These are phyloP conservation scores for Acropora tenuis DNA, from an alignment of 64 coral and sea anemone genomes.

Conservation along the genomic window DNA sequence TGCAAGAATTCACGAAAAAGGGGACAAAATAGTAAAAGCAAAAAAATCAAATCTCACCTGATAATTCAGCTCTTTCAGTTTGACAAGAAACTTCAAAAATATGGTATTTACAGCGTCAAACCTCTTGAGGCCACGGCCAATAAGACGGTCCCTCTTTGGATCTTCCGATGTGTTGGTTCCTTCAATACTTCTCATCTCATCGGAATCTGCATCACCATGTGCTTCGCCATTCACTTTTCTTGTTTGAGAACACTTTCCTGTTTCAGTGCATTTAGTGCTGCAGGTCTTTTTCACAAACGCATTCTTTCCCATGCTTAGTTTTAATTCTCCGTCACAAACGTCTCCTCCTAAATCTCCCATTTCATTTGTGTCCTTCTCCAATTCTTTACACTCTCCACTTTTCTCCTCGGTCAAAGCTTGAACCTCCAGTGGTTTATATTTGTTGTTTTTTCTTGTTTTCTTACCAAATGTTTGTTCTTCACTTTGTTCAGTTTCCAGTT, in stretches of 20 bases:
- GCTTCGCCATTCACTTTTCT: neutral
- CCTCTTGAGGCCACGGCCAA: conserved; percentile 22
- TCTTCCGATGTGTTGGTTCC: neutral
- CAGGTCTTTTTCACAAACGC: neutral
- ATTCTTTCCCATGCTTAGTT: neutral
- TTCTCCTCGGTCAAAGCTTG: neutral
- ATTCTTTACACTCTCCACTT: neutral
- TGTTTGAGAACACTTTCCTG: neutral
- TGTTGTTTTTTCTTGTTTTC: neutral
- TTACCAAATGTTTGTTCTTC: neutral
- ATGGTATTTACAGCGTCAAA: conserved; percentile 38
- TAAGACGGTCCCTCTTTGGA: neutral
- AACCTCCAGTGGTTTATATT: neutral
- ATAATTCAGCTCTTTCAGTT: conserved; percentile 79
- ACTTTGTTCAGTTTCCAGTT: neutral
- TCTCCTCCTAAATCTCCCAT: neutral
- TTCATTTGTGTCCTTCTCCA: neutral
- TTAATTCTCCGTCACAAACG: neutral
- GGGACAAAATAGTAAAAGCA: neutral
- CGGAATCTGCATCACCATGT: neutral
- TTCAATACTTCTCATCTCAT: neutral
- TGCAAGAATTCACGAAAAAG: too few relatives aligned
- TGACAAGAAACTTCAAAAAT: conserved; percentile 56
- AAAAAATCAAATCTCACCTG: conserved; percentile 32
- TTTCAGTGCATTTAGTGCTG: neutral